A percentile compares a stretch with the other conserved stretches of the same genome.
phyloP scores from a whole-genome alignment of 1,140 invertebrate species.

The Mamestra configurata region DNA sequence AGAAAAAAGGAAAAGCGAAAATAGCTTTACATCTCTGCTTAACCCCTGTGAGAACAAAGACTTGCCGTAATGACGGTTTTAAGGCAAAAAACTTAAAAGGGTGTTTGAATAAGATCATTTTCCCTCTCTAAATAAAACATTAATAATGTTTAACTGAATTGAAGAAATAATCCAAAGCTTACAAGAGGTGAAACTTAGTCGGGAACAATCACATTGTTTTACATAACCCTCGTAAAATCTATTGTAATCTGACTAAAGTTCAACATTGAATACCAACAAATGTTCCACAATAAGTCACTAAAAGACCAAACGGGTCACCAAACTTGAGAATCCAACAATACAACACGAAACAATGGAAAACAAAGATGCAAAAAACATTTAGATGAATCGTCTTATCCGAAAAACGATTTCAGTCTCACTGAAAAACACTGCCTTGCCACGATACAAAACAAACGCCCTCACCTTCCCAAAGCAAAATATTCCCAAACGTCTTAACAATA shows the following conservation, averaged over 20 bases:
- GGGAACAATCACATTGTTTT: neutral
- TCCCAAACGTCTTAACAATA: conserved; percentile 47
- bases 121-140: neutral
- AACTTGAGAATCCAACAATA: conserved; percentile 41
- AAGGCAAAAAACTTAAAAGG: neutral
- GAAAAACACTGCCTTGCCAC: conserved; percentile 52
- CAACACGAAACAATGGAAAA: conserved; percentile 46
- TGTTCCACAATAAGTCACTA: conserved; percentile 33
- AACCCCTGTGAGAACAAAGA: neutral
- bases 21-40: neutral
- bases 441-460: conserved; percentile 31
- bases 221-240: conserved; percentile 8
- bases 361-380: conserved; percentile 55
- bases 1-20: neutral
- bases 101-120: neutral
- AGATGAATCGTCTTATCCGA: conserved; percentile 62
- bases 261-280: conserved; percentile 23
- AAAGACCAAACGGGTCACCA: conserved; percentile 32
- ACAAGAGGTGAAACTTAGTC: neutral
- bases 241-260: neutral
- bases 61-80: neutral
- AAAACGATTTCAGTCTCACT: conserved; percentile 61
- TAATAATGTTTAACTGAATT: neutral
- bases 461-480: conserved; percentile 50
- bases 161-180: neutral